Evolutionary conservation across 2,797 vertebrate species (phyloP).

Genomic region (Lepus townsendii): DNA sequence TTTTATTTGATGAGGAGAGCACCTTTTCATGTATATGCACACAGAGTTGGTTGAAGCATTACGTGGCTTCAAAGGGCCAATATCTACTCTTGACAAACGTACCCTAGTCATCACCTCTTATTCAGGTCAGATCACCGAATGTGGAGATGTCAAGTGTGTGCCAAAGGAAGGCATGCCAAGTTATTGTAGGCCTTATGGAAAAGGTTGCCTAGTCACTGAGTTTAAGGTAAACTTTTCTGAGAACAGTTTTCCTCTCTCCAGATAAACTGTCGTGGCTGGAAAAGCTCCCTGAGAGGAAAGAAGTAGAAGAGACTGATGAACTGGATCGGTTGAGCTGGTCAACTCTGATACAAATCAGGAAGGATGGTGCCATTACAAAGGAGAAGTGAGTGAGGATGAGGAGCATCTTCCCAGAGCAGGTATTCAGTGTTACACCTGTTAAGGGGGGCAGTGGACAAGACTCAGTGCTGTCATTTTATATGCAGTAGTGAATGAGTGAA

Average conservation of each 20-base stretch:
- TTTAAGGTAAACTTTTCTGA: too few relatives aligned
- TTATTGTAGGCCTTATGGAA: too few relatives aligned
- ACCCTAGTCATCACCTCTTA: constrained; percentile 92
- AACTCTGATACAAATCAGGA: constrained; percentile 94
- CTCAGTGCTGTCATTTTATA: constrained; percentile 55
- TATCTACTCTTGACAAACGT: too few relatives aligned
- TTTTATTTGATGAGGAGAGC: constrained; percentile 93
- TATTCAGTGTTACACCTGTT: constrained; percentile 96
- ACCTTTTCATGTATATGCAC: constrained; percentile 94
- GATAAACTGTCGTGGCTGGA: too few relatives aligned
- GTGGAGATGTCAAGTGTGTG: constrained; percentile 94
- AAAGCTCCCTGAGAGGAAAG: constrained; percentile 90
- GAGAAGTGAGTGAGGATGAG: constrained; percentile 92
- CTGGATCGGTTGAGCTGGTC: constrained; percentile 96
- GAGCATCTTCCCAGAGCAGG: constrained; percentile 92
- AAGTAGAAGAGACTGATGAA: constrained; percentile 91
- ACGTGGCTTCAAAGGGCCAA: too few relatives aligned
- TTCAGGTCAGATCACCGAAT: constrained; percentile 94
- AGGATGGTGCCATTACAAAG: constrained; percentile 90
- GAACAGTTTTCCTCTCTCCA: too few relatives aligned
- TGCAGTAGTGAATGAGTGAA: too few relatives aligned
- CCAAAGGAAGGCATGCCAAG: constrained; percentile 93
- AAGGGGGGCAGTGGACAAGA: constrained; percentile 81
- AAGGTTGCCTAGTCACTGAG: too few relatives aligned
- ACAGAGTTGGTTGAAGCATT: constrained; percentile 95